Conservation (phyloP, 1,140 invertebrate genomes). For the Tribolium madens region DNA sequence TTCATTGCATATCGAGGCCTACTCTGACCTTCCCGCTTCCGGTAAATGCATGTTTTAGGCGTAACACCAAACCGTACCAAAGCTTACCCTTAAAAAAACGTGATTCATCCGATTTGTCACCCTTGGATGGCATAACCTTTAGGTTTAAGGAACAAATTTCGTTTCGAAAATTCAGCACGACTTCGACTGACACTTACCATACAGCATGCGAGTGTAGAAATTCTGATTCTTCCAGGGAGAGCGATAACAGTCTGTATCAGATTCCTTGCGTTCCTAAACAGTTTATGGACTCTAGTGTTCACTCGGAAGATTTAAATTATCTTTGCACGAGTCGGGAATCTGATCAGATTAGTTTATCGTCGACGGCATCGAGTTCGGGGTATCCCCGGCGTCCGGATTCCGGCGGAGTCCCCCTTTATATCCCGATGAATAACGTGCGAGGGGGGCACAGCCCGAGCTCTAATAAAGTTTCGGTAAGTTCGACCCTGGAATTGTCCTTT, state of each 20-base stretch:
- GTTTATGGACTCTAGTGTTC: constrained; percentile 69
- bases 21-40: not conserved
- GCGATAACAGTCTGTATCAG: constrained; percentile 71
- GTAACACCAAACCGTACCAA: constrained; percentile 55
- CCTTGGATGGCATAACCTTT: constrained; percentile 61
- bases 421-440: constrained; percentile 64
- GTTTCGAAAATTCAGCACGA: constrained; percentile 49
- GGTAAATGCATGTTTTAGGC: constrained; percentile 62
- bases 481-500: not conserved
- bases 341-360: constrained; percentile 66
- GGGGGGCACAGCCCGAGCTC: constrained; percentile 65
- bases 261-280: constrained; percentile 69
- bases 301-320: constrained; percentile 70
- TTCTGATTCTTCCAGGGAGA: constrained; percentile 67
- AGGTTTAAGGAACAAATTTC: constrained; percentile 59
- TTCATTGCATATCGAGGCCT: constrained; percentile 10
- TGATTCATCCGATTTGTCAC: constrained; percentile 47
- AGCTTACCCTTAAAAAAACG: constrained; percentile 59
- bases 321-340: constrained; percentile 60
- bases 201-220: constrained; percentile 46
- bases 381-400: constrained; percentile 64
- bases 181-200: constrained; percentile 56
- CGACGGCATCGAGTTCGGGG: constrained; percentile 65
- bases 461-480: constrained; percentile 67
- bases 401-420: constrained; percentile 63